Percentiles rank a stretch among this genome's conserved stretches.
Evolutionary conservation across 2,797 vertebrate species (phyloP).

Genomic region (Phylloscopus collybita): DNA sequence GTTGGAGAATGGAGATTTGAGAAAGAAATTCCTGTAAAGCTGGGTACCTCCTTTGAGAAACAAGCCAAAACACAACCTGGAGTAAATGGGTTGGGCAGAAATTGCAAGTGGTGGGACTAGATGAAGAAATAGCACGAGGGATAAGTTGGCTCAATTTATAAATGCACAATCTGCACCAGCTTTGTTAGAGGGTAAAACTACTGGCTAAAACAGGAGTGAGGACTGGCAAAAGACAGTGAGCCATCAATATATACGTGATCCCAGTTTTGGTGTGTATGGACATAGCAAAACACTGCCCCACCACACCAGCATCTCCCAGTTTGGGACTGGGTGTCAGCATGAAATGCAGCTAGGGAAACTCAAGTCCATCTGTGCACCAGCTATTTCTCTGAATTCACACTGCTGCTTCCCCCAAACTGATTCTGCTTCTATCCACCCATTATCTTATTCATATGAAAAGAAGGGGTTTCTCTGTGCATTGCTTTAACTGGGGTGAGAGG

Average conservation of each 20-base stretch:
- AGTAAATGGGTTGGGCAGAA: conserved; percentile 15
- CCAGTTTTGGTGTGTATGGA: background rate
- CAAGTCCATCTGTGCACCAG: background rate
- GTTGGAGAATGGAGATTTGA: background rate
- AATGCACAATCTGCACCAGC: background rate
- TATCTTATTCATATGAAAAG: background rate
- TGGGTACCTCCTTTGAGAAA: background rate
- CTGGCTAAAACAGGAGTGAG: background rate
- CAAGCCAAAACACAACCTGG: background rate
- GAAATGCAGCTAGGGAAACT: background rate
- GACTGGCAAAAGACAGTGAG: background rate
- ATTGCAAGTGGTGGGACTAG: background rate
- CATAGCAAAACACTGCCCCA: background rate
- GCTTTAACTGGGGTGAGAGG: background rate
- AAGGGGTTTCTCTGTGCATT: background rate
- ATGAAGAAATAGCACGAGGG: background rate
- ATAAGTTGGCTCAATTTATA: background rate
- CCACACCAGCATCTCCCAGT: background rate
- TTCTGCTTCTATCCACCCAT: background rate
- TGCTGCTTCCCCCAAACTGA: background rate
- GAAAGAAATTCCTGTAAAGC: background rate
- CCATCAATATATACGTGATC: background rate
- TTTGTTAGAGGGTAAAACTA: conserved; percentile 1
- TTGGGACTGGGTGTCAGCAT: background rate
- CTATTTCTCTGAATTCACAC: background rate